phyloP scores from a whole-genome alignment of 1,140 invertebrate genomes.

The Heliconius congener region DNA sequence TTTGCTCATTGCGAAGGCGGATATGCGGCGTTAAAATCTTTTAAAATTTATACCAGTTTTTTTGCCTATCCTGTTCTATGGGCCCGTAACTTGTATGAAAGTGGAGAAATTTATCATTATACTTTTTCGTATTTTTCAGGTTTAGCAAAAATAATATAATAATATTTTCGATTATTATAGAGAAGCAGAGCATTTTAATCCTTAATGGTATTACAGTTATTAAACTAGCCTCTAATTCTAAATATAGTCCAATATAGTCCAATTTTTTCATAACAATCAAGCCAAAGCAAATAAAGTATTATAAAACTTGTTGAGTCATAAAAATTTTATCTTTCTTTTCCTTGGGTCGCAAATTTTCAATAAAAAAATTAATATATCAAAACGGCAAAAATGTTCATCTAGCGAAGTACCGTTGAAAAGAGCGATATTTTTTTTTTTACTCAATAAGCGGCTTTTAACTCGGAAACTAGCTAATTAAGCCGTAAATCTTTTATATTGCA shows the following conservation, averaged over 20 bases:
- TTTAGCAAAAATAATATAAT: no score
- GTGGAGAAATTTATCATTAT: no score
- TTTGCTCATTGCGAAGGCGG: no score
- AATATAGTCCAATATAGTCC: not conserved
- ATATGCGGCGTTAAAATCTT: no score
- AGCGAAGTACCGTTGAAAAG: not conserved
- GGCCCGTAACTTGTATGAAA: no score
- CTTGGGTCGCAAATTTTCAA: not conserved
- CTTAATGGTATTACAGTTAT: not conserved
- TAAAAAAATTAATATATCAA: constrained; percentile 7
- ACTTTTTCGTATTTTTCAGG: no score
- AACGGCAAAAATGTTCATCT: not conserved
- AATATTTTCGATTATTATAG: no score
- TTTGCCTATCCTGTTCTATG: no score
- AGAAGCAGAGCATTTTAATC: no score
- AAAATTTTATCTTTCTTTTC: not conserved
- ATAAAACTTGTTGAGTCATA: not conserved
- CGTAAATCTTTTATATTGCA: constrained; percentile 12
- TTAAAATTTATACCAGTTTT: fast-evolving
- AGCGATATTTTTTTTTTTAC: constrained; percentile 2
- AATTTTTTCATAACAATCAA: not conserved
- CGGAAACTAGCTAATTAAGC: constrained; percentile 16
- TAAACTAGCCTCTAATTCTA: not conserved
- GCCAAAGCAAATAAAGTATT: not conserved
- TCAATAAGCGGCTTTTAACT: constrained; percentile 12